Base-by-base conservation (phyloP, 2,888 invertebrate genomes). In the Perdita meconis region DNA sequence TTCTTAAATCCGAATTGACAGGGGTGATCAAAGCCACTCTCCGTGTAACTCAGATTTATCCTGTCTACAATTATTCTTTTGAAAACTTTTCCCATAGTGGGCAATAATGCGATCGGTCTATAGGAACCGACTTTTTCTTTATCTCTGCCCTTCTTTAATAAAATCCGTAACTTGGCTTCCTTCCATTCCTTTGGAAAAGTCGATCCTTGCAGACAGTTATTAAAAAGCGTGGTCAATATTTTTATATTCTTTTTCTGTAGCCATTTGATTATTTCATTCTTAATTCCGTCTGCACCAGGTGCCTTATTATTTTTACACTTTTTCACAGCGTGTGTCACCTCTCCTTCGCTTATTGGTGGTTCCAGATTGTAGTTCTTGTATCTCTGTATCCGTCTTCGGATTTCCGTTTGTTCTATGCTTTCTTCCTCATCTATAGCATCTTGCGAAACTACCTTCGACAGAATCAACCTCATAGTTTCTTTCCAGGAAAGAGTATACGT, bases 91-190 rank as follows among this genome's bases (percentile, higher is more conserved):
- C 59, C 44, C 0, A 59, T 10, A 2, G 16, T 22, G 2, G 65
- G 8, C 3, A 65, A 55, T 1, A 65, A 22, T 0, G 64, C 44
- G n/a, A 72, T 72, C 2, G 71, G 71, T 16, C 65, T 30, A 40
- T 65, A 72, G 1, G 71, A 53, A 4, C 36, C 44, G 3, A 57
- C 2, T 1, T 12, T 1, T n/a, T 13, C 44, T 6, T 16, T 12
- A 36, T 72, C 65, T 2, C 12, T 47, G 1, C 36, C 44, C n/a
- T 34, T 64, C 22, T 72, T 72, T 0, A 59, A 42, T 0, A 72
- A 4, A 1, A 72, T 44, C 2, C 16, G 12, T 12, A 72, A 2
- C 0, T 51, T 30, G 5, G 57, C 65, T 5, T 16, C n/a, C 34
- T 72, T 72, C 65, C 65, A 72, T 0, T 1, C 4, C 4, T 0